Conservation (phyloP, 2,888 invertebrate genomes). For the Lycaena phlaeas region DNA sequence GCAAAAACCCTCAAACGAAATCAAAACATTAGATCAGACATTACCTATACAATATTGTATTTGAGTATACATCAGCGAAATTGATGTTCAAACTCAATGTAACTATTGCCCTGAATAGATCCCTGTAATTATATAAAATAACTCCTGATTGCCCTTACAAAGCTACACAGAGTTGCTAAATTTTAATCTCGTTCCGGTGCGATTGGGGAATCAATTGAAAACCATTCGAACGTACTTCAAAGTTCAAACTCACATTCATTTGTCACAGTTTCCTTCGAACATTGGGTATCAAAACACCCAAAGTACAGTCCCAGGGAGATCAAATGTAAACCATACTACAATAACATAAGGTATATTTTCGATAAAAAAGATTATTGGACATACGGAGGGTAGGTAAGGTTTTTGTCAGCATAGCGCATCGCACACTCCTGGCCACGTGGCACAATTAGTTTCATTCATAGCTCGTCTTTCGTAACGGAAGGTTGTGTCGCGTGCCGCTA, state of each 20-base stretch:
- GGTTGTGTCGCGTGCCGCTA: conserved; percentile 30
- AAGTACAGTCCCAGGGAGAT: conserved; percentile 3
- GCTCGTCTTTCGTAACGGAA: conserved; percentile 29
- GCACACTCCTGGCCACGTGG: conserved; percentile 48
- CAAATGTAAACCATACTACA: conserved; percentile 9
- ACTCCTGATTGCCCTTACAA: conserved; percentile 13
- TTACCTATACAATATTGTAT: no score
- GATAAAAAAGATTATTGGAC: not conserved
- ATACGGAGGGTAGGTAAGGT: conserved; percentile 14
- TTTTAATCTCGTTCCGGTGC: conserved; percentile 31
- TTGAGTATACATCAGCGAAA: no score
- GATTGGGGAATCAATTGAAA: conserved; percentile 32
- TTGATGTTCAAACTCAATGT: not conserved
- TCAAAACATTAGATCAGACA: no score
- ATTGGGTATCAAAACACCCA: conserved; percentile 8
- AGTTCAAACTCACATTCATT: conserved; percentile 54
- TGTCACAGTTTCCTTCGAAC: conserved; percentile 44
- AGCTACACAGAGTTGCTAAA: conserved; percentile 19
- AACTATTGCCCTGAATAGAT: conserved; percentile 3
- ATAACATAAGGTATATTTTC: conserved; percentile 12
- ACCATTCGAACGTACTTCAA: conserved; percentile 39
- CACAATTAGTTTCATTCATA: conserved; percentile 61
- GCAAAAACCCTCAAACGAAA: no score
- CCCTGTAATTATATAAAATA: conserved; percentile 14
- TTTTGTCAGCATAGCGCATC: conserved; percentile 28